Base-by-base conservation (phyloP, 2,113 vertebrate genomes). In the Rhinopomastus cyanomelas region DNA sequence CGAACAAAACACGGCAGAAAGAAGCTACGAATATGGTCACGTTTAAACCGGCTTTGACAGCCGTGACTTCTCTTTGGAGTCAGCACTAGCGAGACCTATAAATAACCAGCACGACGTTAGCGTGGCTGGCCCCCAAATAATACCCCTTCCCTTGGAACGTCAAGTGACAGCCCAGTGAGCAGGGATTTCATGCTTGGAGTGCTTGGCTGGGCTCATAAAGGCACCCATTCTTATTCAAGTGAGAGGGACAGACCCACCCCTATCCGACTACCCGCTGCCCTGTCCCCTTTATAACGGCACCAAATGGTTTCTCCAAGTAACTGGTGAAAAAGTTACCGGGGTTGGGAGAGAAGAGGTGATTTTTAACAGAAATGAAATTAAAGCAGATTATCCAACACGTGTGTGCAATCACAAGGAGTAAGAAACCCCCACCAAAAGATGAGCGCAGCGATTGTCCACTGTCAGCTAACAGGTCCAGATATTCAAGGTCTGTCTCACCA, bases 151-250 rank as follows among this genome's bases (percentile, higher is more conserved):
- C 94, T 91, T 81, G 87, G 90, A 96, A 95, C 83, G 75, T 91
- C 96, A 94, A 95, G 87, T 92, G 96, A 95, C 96, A 97, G 81
- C 87, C 52, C 94, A 69, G 71, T 93, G 96, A 97, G 95, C 92
- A 89, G 95, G 90, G 85, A 93, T 96, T 97, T 97, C 94, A 97
- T 96, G 96, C 94, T 88, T 94, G 94, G 97, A 86, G 93, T 93
- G 91, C 76, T 93, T 96, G 85, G 93, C 95, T 94, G 96, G 96
- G 95, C 92, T 91, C 85, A 96, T 85, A 83, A 95, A 97, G 93
- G 72, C 85, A 95, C 79, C 78, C 81, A 90, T 89, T 94, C 88
- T 95, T 96, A 95, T 88, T 92, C 90, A 95, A 95, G 97, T 52
- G 12, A 86, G 48, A 78, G 67, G 49, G 16, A 19, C 48, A 87